Conservation (phyloP, 2,888 invertebrate genomes). For the Rhopalosiphum nymphaeae region DNA sequence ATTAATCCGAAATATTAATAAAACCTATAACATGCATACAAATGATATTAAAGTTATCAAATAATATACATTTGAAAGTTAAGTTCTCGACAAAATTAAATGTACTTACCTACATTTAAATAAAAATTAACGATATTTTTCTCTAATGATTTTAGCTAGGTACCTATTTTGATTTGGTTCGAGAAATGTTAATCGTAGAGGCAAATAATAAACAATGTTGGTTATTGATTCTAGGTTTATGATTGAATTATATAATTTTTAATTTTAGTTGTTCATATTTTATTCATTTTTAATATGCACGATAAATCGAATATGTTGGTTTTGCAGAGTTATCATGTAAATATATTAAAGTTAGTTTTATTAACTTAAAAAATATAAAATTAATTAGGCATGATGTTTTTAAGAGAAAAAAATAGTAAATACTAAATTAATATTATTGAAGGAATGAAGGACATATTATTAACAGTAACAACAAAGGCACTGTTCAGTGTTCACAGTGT, state of each 20-base stretch:
- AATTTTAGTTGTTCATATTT: background rate
- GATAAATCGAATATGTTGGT: background rate
- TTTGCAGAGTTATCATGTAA: background rate
- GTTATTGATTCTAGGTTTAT: background rate
- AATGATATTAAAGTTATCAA: background rate
- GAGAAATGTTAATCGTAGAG: too few relatives aligned
- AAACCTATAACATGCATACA: too few relatives aligned
- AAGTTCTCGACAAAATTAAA: background rate
- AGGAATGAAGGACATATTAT: conserved; percentile 6
- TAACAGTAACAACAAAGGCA: background rate
- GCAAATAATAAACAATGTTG: too few relatives aligned
- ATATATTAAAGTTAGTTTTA: background rate
- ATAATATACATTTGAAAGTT: background rate
- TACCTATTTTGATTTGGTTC: too few relatives aligned
- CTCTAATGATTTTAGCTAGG: too few relatives aligned
- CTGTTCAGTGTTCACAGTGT: conserved; percentile 4
- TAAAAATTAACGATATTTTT: too few relatives aligned
- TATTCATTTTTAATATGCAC: background rate
- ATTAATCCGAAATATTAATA: too few relatives aligned
- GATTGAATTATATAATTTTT: background rate
- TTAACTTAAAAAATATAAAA: background rate
- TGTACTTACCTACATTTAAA: too few relatives aligned
- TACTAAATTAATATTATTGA: conserved; percentile 3
- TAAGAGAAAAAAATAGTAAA: background rate
- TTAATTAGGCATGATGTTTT: background rate